Conservation (phyloP, 2,797 vertebrate species). For the Sebastes vulpes region DNA sequence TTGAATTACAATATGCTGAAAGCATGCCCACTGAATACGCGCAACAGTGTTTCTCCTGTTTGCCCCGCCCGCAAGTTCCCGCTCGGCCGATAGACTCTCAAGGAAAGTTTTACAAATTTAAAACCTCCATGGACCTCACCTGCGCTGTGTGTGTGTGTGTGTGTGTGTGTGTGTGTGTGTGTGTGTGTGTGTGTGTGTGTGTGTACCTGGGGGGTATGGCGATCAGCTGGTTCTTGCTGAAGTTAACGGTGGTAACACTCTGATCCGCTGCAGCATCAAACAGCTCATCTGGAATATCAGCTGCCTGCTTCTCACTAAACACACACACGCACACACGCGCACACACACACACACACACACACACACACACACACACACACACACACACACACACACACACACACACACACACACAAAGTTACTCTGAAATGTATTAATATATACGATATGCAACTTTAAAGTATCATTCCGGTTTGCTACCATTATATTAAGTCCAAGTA, state of each 20-base stretch:
- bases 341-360: slow-evolving; percentile 7
- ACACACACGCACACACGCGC: not conserved
- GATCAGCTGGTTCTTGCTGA: slow-evolving; percentile 94
- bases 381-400: slow-evolving; percentile 10
- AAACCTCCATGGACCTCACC: not conserved
- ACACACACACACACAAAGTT: not conserved
- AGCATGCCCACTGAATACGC: no score
- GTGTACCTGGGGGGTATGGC: slow-evolving; percentile 89
- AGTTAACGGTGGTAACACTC: slow-evolving; percentile 86
- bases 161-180: not conserved
- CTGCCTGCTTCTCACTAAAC: slow-evolving; percentile 89
- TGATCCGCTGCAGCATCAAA: slow-evolving; percentile 86
- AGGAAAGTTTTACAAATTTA: no score
- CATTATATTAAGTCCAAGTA: not conserved
- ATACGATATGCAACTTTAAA: not conserved
- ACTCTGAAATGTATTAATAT: not conserved
- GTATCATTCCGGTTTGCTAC: not conserved
- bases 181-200: not conserved
- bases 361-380: not conserved
- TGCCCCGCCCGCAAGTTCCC: no score
- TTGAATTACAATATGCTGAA: no score
- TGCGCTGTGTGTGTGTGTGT: not conserved
- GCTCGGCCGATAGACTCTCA: no score
- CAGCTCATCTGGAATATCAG: slow-evolving; percentile 88
- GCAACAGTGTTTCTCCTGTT: no score